A percentile compares a stretch with the other conserved stretches of the same genome.
Conservation (phyloP, 2,797 vertebrate species). For the Tokudaia muenninki region DNA sequence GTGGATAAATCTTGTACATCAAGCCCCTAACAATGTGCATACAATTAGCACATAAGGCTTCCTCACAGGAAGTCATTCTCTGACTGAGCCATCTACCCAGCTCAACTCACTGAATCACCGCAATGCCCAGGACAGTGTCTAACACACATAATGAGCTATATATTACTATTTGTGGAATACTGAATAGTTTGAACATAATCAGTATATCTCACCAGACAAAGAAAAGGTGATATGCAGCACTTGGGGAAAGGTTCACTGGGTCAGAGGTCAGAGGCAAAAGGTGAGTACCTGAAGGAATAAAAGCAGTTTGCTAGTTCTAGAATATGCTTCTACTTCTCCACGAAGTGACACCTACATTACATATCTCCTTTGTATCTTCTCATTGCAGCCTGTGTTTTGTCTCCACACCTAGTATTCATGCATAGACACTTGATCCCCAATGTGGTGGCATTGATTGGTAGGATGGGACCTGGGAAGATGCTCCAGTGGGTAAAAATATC, state of each 20-base stretch:
- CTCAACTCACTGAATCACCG: not conserved
- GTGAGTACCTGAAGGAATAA: not conserved
- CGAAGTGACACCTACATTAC: not conserved
- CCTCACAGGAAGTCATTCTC: not conserved
- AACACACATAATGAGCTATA: not conserved
- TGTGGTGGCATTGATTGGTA: not conserved
- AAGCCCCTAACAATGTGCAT: not conserved
- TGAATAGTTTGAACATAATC: not conserved
- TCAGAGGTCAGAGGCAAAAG: conserved; percentile 8
- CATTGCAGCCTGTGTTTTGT: not conserved
- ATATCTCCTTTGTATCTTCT: not conserved
- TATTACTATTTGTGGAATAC: not conserved
- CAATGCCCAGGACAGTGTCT: not conserved
- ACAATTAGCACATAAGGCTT: conserved; percentile 27
- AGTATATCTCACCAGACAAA: not conserved
- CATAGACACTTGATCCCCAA: not conserved
- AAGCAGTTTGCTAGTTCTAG: not conserved
- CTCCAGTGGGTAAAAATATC: not conserved
- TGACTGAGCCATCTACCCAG: not conserved
- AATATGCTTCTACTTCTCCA: not conserved
- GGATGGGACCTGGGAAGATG: not conserved
- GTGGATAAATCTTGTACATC: conserved; percentile 2
- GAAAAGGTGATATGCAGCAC: not conserved
- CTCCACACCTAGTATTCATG: not conserved
- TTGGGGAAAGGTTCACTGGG: not conserved